Conservation (phyloP, 2,113 vertebrate genomes). For the Corythoichthys intestinalis region DNA sequence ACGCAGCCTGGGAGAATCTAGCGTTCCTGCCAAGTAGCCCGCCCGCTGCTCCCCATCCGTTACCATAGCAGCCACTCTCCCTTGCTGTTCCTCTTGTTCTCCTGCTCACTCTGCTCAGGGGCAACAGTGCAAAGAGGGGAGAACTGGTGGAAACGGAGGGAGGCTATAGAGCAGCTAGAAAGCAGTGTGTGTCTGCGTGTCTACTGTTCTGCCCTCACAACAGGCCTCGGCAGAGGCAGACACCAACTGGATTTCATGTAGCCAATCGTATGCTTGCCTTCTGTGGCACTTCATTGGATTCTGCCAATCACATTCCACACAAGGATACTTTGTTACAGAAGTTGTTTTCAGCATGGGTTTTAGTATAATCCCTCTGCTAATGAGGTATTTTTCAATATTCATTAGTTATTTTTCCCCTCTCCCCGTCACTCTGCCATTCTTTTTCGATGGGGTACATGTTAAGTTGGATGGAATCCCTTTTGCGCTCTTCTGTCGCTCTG, state of each 20-base stretch:
- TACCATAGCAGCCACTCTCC: conserved; percentile 66
- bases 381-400: conserved; percentile 3
- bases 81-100: conserved; percentile 31
- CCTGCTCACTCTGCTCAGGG: conserved; percentile 36
- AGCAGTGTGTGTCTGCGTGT: conserved; percentile 19
- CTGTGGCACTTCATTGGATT: conserved; percentile 37
- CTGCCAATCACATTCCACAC: conserved; percentile 44
- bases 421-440: neutral
- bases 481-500: conserved; percentile 43
- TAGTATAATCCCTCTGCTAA: neutral
- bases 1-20: conserved; percentile 46
- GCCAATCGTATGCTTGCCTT: conserved; percentile 45
- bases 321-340: conserved; percentile 17
- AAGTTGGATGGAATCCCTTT: conserved; percentile 10
- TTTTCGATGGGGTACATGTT: conserved; percentile 28
- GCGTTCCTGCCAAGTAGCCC: conserved; percentile 59
- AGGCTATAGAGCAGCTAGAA: conserved; percentile 41
- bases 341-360: conserved; percentile 12
- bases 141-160: conserved; percentile 36
- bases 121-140: conserved; percentile 42
- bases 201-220: conserved; percentile 60
- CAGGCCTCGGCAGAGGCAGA: conserved; percentile 50
- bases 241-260: conserved; percentile 43
- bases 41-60: conserved; percentile 56
- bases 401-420: neutral